Base-by-base conservation (phyloP, 2,113 vertebrate species). In the Callaeas wilsoni region DNA sequence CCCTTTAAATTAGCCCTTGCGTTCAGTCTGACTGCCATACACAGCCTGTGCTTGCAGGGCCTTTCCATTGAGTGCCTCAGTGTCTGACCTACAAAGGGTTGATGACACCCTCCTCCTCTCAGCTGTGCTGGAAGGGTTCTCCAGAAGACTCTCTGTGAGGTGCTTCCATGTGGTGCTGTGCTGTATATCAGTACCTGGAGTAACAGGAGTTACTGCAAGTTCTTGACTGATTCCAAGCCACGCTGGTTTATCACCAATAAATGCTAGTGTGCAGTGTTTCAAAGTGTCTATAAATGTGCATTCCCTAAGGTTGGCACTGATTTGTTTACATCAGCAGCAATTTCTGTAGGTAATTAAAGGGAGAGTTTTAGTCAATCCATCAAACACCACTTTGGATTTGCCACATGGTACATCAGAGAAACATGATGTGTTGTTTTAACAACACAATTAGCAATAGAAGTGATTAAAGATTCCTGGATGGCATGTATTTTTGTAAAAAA, bases 301-400 rank as follows among this genome's bases (percentile, higher is more conserved):
- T 92, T 92, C 37, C 15, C 60, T 56, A n/a, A 89, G 52, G 23
- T 4, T 64, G 60, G 26, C 41, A 46, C 65, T 75, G 84, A 46
- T 81, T 94, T 90, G 39, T 84, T 96, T 84, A 60, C 26, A 74
- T 68, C 73, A 71, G 79, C 67, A 83, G 82, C 64, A 80, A 63
- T 88, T 93, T 90, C 85, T 93, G 50, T 47, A 32, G 4, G 76
- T 87, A 79, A 92, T 93, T 92, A 87, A 92, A 92, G 86, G 52
- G 35, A 94, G 25, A 60, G 37, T 65, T 83, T 59, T 60, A 86
- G 78, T 94, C 74, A 91, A 42, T 70, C 47, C n/a, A 33, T 90
- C 11, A 46, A 73, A n/a, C 6, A 4, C 80, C 90, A 13, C 60
- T 74, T 85, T 74, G 70, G 46, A n/a, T 89, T 80, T 94, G 47